Conservation (phyloP, 1,140 invertebrate genomes). For the Coelopa frigida region DNA sequence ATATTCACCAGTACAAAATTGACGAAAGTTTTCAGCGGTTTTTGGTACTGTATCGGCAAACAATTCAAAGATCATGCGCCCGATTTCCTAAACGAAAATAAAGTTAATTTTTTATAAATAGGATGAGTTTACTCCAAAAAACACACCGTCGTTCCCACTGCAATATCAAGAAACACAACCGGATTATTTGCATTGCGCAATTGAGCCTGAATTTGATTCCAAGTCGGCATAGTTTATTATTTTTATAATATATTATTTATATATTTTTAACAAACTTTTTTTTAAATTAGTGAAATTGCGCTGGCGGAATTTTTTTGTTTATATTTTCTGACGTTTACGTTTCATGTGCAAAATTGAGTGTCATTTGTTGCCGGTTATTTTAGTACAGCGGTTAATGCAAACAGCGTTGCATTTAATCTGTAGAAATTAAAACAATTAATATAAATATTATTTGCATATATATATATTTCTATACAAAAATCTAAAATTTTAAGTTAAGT, state of each 20-base stretch:
- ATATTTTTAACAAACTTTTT: no score
- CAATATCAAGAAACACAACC: constrained; percentile 93
- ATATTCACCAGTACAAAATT: constrained; percentile 94
- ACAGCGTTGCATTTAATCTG: no score
- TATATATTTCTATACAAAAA: no score
- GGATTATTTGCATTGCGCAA: constrained; percentile 88
- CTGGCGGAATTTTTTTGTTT: no score
- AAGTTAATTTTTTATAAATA: not conserved
- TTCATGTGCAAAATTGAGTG: no score
- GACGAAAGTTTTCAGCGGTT: constrained; percentile 97
- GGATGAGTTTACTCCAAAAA: not conserved
- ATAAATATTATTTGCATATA: no score
- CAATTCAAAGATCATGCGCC: constrained; percentile 92
- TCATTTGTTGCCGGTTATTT: no score
- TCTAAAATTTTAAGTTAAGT: no score
- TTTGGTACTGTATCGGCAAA: constrained; percentile 95
- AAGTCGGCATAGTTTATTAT: constrained; percentile 63
- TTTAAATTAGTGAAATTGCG: no score
- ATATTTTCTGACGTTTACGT: no score
- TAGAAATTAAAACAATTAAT: no score
- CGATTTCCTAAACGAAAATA: constrained; percentile 60
- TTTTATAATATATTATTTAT: constrained; percentile 1
- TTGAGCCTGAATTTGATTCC: constrained; percentile 89
- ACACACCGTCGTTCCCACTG: constrained; percentile 80
- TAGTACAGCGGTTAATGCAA: no score